These are phyloP conservation scores for Rhingia campestris DNA, from an alignment of 2,888 invertebrate species.

Conservation along the genomic window DNA sequence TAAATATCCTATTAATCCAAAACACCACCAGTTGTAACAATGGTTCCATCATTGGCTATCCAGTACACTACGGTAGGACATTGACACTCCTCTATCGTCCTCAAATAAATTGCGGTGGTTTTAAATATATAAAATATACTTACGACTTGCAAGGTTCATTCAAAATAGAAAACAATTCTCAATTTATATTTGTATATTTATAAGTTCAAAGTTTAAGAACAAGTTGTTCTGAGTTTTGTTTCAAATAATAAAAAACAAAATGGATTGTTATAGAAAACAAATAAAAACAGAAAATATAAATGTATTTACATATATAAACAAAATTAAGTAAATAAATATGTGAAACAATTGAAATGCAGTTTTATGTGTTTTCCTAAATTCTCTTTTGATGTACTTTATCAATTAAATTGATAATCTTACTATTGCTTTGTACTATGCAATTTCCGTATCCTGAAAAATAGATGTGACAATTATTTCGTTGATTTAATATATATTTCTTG, in stretches of 20 bases:
- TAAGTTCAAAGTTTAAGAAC: conserved; percentile 2
- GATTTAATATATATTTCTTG: conserved; percentile 1
- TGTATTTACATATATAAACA: background rate
- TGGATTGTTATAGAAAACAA: background rate
- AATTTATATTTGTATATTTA: background rate
- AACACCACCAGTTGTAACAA: too few relatives aligned
- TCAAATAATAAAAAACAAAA: conserved; percentile 11
- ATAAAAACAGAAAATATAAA: background rate
- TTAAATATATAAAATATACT: background rate
- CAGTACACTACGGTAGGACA: too few relatives aligned
- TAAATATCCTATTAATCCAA: too few relatives aligned
- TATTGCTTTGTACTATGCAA: conserved; percentile 14
- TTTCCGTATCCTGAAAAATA: conserved; percentile 45
- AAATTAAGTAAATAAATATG: conserved; percentile 7
- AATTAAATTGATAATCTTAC: conserved; percentile 1
- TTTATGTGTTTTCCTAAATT: conserved; percentile 18
- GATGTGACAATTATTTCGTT: conserved; percentile 26
- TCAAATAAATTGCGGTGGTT: too few relatives aligned
- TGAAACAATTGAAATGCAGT: conserved; percentile 23
- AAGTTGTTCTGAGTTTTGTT: background rate
- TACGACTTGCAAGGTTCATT: background rate
- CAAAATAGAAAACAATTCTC: conserved; percentile 5
- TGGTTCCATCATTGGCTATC: too few relatives aligned
- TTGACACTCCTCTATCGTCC: too few relatives aligned
- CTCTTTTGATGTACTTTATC: conserved; percentile 8